Base-by-base conservation (phyloP, 2,113 vertebrate species). In the Nannospalax galili region DNA sequence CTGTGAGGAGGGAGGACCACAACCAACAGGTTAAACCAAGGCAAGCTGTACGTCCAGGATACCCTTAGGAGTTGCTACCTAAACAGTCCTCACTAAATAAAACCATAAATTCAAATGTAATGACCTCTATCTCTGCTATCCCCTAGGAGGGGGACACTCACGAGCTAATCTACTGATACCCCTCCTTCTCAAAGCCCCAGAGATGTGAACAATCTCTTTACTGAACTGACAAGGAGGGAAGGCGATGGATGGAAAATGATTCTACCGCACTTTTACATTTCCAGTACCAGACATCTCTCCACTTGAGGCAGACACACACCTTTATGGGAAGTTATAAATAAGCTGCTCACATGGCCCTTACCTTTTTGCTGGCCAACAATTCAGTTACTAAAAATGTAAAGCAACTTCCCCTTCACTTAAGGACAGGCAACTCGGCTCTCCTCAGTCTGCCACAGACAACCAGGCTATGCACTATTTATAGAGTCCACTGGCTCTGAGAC, bases 341-440 rank as follows among this genome's bases (percentile, higher is more conserved):
- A 98, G 92, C 72, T 94, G 96, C 87, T 97, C 97, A 97, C 96
- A 97, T 96, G 96, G 95, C 94, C 97, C 96, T 97, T 97, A 97
- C 96, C 95, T 97, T 97, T 97, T 97, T 98, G 94, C 96, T 97
- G 96, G 96, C 95, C 97, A 97, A 98, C 96, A 97, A 97, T 97
- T 94, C 96, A 94, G 97, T 97, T 98, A 97, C 97, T 98, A 97
- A 98, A 98, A 98, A 97, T 97, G 97, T 96, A 97, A 96, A 97
- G 96, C 96, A 93, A 95, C 96, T 94, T 97, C 97, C 96, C 96
- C 95, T 98, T 98, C 96, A 96, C 93, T 97, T 97, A 97, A 98
- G 96, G 97, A 98, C 97, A 96, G 94, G 81, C n/a, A 40, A 98
- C 93, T 95, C 95, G 95, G 95, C 92, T 97, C 94, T 94, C 92